Evolutionary conservation across 2,113 vertebrate species (phyloP), one percentile per base, ranked within the genome.

Genomic region (Psilopsiagon aymara): DNA sequence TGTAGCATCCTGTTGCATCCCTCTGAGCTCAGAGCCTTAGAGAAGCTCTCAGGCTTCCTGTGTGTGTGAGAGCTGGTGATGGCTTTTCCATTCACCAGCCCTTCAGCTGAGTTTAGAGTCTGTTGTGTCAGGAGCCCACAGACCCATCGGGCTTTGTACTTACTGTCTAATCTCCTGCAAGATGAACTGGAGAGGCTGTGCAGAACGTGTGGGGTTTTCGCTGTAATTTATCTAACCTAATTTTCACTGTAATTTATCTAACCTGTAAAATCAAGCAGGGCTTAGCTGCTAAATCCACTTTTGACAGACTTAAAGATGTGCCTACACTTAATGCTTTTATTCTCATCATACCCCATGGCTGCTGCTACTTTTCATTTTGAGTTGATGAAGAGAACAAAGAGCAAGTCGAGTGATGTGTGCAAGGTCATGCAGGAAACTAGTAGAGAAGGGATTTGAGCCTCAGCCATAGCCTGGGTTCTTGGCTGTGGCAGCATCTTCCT

Each of bases 51-150:
- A 5, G 35, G 57, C 80, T 73, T 69, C 64, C 59, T 41, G 53
- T 16, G 33, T 4, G 59, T 27, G 2, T 18, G 11, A 35, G 41
- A 64, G 20, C 70, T 70, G 75, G 5, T 4, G 18, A 11, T 37
- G 68, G 8, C 44, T 86, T 60, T 51, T 46, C 57, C 79, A 39
- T 8, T 41, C 66, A 17, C 8, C 78, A 75, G 85, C 52, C 35
- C 41, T 13, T 21, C 71, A 73, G 31, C 4, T 27, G 49, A 31
- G 67, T 51, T 86, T 6, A 46, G 41, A 43, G 64, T 46, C 41
- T 0, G 0, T 0, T 7, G 25, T 25, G 57, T 25, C 24, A 51
- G 24, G 24, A 51, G 24, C 49, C 49, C 49, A 27, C 49, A 51
- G 49, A 24, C 2, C 10, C 27, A 11, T 13, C 60, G 15, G 14